A percentile compares a stretch with the other conserved stretches of the same genome.
Conservation (phyloP, 1,140 invertebrate species). For the Lordiphosa stackelbergi region DNA sequence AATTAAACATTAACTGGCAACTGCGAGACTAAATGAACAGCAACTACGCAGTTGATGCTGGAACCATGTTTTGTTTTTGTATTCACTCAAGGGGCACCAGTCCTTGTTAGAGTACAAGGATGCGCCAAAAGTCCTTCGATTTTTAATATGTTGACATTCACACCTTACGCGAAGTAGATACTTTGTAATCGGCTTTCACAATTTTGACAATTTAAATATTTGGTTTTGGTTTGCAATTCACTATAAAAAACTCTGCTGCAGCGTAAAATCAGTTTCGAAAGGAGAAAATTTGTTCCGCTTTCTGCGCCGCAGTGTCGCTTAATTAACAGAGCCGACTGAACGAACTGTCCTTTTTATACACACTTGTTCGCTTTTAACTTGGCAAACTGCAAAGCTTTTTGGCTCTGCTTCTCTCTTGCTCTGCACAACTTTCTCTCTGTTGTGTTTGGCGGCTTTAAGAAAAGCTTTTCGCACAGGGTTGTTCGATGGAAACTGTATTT, state of each 20-base stretch:
- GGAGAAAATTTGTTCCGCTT: constrained; percentile 32
- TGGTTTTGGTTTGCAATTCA: constrained; percentile 14
- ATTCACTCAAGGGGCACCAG: constrained; percentile 33
- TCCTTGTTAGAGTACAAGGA: constrained; percentile 22
- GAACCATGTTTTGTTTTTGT: constrained; percentile 39
- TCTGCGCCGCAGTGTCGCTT: constrained; percentile 56
- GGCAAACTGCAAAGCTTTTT: constrained; percentile 10
- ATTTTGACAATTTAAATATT: constrained; percentile 10
- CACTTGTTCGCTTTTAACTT: constrained; percentile 74
- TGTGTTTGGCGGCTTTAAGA: constrained; percentile 6
- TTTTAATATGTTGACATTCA: background rate
- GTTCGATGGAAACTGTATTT: background rate
- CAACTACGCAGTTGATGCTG: constrained; percentile 54
- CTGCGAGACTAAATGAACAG: constrained; percentile 16
- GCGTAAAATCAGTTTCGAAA: background rate
- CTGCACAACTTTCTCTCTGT: constrained; percentile 9
- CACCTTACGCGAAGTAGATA: too few species aligned
- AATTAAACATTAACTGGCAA: constrained; percentile 29
- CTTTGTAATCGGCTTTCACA: too few species aligned
- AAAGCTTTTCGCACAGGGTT: constrained; percentile 5
- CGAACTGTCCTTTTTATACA: constrained; percentile 75
- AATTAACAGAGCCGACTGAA: constrained; percentile 70
- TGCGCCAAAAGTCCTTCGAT: constrained; percentile 27
- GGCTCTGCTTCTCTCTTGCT: constrained; percentile 2
- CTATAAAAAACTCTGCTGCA: constrained; percentile 17